Evolutionary conservation across 2,797 vertebrate genomes (phyloP).

Genomic region (Ctenopoma kingsleyae): DNA sequence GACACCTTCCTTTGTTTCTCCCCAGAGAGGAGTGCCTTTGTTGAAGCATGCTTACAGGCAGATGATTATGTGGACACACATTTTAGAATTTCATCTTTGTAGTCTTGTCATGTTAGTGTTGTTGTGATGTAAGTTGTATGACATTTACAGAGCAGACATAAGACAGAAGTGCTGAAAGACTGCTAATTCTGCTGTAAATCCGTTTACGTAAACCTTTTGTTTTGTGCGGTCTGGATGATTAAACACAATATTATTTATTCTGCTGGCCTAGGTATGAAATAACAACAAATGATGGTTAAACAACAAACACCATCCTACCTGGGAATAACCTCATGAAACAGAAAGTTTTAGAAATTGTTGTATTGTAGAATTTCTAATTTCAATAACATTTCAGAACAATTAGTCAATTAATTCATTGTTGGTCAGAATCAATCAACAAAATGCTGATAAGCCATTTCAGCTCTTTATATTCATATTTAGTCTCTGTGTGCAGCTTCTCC

Average conservation of each 20-base stretch:
- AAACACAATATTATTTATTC: conserved; percentile 21
- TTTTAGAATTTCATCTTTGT: conserved; percentile 43
- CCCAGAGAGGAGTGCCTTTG: conserved; percentile 31
- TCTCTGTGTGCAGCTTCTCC: not conserved
- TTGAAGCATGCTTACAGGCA: conserved; percentile 28
- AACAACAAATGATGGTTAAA: not conserved
- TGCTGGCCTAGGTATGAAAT: not conserved
- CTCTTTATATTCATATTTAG: too few relatives aligned
- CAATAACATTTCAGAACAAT: not conserved
- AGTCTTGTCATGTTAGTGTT: conserved; percentile 44
- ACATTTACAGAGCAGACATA: conserved; percentile 34
- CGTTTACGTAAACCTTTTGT: not conserved
- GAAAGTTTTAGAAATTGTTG: not conserved
- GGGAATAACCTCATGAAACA: not conserved
- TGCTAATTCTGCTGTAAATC: not conserved
- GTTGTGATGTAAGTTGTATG: conserved; percentile 27
- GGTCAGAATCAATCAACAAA: not conserved
- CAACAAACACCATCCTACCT: conserved; percentile 5
- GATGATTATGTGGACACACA: conserved; percentile 35
- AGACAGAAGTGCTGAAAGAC: not conserved
- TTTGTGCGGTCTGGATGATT: conserved; percentile 13
- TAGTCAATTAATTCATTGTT: not conserved
- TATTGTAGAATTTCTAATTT: not conserved
- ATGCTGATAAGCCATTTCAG: not conserved
- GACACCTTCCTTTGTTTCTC: conserved; percentile 31